Percentiles rank a stretch among this genome's conserved stretches.
phyloP scores from a whole-genome alignment of 2,797 vertebrate species.

The Oreonectes daqikongensis region DNA sequence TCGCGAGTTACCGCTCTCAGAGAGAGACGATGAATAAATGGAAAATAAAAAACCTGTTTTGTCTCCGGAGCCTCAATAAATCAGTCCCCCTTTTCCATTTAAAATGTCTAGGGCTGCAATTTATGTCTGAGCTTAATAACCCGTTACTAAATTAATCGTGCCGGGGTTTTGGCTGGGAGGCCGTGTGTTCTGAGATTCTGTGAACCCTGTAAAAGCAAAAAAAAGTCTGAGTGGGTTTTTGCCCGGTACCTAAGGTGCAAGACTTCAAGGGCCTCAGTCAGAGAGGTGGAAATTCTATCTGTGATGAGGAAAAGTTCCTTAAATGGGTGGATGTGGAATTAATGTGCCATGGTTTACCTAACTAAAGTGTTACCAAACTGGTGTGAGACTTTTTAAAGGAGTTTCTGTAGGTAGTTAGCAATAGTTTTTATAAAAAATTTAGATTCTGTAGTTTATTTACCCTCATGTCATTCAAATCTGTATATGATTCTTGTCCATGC shows the following conservation, averaged over 20 bases:
- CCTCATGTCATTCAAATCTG: too few relatives aligned
- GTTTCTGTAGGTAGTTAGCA: too few relatives aligned
- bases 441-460: too few relatives aligned
- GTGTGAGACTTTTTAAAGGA: too few relatives aligned
- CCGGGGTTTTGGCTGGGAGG: constrained; percentile 85
- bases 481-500: too few relatives aligned
- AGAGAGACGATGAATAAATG: constrained; percentile 84
- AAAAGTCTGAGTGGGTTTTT: constrained; percentile 41
- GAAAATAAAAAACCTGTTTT: constrained; percentile 78
- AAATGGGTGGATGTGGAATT: constrained; percentile 54
- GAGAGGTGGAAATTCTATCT: constrained; percentile 62
- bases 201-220: constrained; percentile 59
- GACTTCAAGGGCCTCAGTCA: constrained; percentile 60
- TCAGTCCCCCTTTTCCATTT: constrained; percentile 86
- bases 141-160: constrained; percentile 87
- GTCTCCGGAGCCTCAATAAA: constrained; percentile 86
- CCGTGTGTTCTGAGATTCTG: constrained; percentile 55
- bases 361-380: too few relatives aligned
- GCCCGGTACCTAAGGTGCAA: constrained; percentile 59
- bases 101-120: constrained; percentile 87
- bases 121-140: constrained; percentile 85
- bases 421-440: too few relatives aligned
- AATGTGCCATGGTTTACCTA: constrained; percentile 34
- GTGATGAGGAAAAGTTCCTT: constrained; percentile 61
- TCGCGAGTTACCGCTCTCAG: constrained; percentile 81